Percentiles rank a stretch among this genome's conserved stretches.
phyloP scores from a whole-genome alignment of 30 jellyfish, hydroid and myxozoan genomes.

The Hydractinia symbiolongicarpus region DNA sequence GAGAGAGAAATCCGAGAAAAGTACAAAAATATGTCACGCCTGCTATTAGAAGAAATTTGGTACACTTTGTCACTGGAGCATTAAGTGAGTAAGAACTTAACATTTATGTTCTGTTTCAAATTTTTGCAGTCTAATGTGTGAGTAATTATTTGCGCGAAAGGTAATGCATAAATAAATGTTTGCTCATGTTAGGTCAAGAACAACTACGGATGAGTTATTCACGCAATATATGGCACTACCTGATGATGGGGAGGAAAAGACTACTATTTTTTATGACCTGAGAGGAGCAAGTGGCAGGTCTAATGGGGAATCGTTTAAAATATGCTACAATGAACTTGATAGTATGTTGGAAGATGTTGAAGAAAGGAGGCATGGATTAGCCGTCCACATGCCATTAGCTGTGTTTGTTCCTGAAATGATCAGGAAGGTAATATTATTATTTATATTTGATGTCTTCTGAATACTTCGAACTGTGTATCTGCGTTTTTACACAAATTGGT shows the following conservation, averaged over 20 bases:
- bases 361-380: conserved; percentile 34
- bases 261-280: conserved; percentile 27
- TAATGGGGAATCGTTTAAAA: conserved; percentile 21
- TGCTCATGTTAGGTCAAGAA: not conserved
- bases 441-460: not conserved
- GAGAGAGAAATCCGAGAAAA: conserved; percentile 23
- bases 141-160: not conserved
- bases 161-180: not conserved
- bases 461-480: not conserved
- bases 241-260: conserved; percentile 14
- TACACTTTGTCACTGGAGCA: conserved; percentile 35
- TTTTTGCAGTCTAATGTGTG: not conserved
- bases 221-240: conserved; percentile 10
- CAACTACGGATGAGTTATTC: conserved; percentile 12
- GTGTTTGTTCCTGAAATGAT: not conserved
- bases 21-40: conserved; percentile 32
- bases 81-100: conserved; percentile 25
- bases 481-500: not conserved
- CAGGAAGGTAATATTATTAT: not conserved
- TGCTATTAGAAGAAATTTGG: conserved; percentile 34
- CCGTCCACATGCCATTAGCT: not conserved
- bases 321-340: conserved; percentile 15
- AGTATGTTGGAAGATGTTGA: conserved; percentile 38
- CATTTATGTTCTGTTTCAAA: not conserved
- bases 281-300: conserved; percentile 17